phyloP scores from a whole-genome alignment of 1,140 invertebrate genomes.

The Drosophila melanica region DNA sequence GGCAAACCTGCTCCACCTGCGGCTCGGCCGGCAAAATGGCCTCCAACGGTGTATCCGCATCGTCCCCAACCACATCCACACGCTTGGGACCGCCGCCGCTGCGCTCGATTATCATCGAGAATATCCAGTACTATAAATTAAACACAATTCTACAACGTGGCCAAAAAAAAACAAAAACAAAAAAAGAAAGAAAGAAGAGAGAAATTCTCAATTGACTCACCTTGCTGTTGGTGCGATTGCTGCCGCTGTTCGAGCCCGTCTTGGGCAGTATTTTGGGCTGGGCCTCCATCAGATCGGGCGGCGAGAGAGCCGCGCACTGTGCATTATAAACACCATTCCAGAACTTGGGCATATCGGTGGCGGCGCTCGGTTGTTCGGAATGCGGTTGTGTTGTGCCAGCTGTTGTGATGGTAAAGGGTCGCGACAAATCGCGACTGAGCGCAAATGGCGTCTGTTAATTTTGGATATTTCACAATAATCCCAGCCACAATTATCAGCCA shows the following conservation, averaged over 20 bases:
- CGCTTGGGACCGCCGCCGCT: conserved; percentile 62
- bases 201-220: conserved; percentile 32
- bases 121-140: conserved; percentile 71
- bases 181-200: too few relatives aligned
- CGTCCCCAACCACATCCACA: conserved; percentile 67
- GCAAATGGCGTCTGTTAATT: conserved; percentile 2
- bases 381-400: conserved; percentile 21
- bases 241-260: conserved; percentile 53
- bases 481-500: conserved; percentile 24
- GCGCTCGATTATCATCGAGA: conserved; percentile 82
- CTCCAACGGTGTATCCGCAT: conserved; percentile 84
- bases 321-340: conserved; percentile 69
- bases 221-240: conserved; percentile 58
- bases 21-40: conserved; percentile 83
- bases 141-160: background rate
- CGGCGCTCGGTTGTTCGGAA: conserved; percentile 12
- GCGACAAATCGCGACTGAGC: conserved; percentile 56
- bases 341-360: conserved; percentile 68
- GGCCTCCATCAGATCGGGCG: conserved; percentile 70
- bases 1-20: conserved; percentile 84
- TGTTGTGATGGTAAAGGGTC: conserved; percentile 68
- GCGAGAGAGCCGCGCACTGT: conserved; percentile 48
- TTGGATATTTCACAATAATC: conserved; percentile 52
- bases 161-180: too few relatives aligned
- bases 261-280: conserved; percentile 68